These are phyloP conservation scores for Macrotus californicus DNA, from an alignment of 2,113 vertebrate genomes.

Conservation along the genomic window DNA sequence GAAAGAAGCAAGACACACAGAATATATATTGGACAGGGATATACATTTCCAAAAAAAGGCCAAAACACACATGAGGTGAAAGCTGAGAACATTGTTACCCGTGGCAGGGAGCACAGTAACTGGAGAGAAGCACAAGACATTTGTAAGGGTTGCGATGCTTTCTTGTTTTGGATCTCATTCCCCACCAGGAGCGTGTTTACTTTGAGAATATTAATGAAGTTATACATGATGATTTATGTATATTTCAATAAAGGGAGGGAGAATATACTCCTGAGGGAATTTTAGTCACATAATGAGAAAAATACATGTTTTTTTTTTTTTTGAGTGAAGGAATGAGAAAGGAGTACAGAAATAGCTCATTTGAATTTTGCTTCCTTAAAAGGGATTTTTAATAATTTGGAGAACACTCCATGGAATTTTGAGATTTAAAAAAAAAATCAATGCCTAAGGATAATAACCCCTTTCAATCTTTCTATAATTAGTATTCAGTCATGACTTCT, in stretches of 20 bases:
- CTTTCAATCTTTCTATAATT: not conserved
- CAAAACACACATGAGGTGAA: not conserved
- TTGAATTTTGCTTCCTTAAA: slow-evolving; percentile 33
- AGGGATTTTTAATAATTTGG: slow-evolving; percentile 38
- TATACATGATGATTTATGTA: not conserved
- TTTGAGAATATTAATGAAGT: not conserved
- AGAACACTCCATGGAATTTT: not conserved
- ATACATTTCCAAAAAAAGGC: not conserved
- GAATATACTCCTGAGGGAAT: not conserved
- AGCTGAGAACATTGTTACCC: not conserved
- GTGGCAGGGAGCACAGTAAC: not conserved
- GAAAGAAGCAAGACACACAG: not conserved
- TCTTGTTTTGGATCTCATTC: not conserved
- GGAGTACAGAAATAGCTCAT: slow-evolving; percentile 3
- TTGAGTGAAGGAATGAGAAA: not conserved
- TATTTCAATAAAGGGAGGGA: not conserved
- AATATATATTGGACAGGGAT: not conserved
- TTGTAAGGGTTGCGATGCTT: not conserved
- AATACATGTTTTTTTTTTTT: not conserved
- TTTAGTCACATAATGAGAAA: not conserved
- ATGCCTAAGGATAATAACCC: not conserved
- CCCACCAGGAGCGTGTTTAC: not conserved
- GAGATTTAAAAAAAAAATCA: not conserved
- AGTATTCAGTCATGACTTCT: not conserved
- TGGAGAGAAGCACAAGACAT: not conserved